phyloP scores from a whole-genome alignment of 2,113 vertebrate genomes.

The Engraulis encrasicolus region DNA sequence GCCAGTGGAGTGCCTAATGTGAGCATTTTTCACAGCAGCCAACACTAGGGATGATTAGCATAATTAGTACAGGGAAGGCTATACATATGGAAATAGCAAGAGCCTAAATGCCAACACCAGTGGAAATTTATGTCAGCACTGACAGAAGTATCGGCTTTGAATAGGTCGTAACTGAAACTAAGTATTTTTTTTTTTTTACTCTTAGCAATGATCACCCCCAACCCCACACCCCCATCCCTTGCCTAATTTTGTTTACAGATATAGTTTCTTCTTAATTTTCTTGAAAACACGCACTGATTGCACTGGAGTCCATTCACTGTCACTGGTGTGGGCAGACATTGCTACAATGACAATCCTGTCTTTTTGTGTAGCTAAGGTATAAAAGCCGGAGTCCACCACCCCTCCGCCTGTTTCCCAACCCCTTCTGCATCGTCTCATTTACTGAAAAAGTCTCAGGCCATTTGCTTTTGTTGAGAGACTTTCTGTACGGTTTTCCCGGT shows the following conservation, averaged over 20 bases:
- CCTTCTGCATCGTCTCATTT: slow-evolving; percentile 74
- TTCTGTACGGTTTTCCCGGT: slow-evolving; percentile 71
- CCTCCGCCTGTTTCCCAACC: slow-evolving; percentile 59
- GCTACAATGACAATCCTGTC: not conserved
- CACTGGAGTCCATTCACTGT: not conserved
- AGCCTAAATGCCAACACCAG: slow-evolving; percentile 91
- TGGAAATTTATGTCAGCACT: slow-evolving; percentile 94
- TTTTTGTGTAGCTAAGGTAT: slow-evolving; percentile 77
- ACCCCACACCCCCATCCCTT: too few relatives aligned
- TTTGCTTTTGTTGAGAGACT: slow-evolving; percentile 71
- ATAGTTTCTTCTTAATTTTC: not conserved
- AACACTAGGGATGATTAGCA: slow-evolving; percentile 94
- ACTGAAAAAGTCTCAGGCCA: slow-evolving; percentile 71
- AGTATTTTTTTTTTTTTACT: slow-evolving; percentile 63
- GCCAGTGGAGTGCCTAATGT: slow-evolving; percentile 96
- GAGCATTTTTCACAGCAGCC: slow-evolving; percentile 95
- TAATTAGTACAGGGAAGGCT: slow-evolving; percentile 95
- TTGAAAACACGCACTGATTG: not conserved
- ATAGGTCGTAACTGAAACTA: slow-evolving; percentile 84
- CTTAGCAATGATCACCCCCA: slow-evolving; percentile 48
- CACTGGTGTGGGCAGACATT: not conserved
- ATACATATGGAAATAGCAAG: slow-evolving; percentile 96
- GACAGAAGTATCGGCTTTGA: slow-evolving; percentile 87
- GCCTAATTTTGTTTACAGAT: slow-evolving; percentile 23
- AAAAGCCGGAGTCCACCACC: slow-evolving; percentile 62